Conservation (phyloP, 2,113 vertebrate genomes). For the Ivindomyrus marchei region DNA sequence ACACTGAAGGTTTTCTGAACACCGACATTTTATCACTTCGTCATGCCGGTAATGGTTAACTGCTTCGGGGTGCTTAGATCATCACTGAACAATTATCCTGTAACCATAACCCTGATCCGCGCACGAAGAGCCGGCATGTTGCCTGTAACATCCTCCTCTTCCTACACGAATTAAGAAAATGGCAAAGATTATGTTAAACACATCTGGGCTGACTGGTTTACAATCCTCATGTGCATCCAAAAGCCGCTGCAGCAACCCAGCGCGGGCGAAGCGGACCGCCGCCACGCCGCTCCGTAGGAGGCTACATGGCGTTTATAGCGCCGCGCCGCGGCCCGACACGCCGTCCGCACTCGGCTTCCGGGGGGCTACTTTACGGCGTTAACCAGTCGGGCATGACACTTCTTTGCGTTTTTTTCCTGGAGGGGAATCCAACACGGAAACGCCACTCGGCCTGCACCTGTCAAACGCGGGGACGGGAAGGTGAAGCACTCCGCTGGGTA, state of each 20-base stretch:
- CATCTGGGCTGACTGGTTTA: not conserved
- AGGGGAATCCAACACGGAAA: not conserved
- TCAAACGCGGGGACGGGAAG: conserved; percentile 14
- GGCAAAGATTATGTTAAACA: not conserved
- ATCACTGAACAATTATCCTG: not conserved
- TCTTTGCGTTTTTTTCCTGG: not conserved
- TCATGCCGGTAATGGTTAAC: not conserved
- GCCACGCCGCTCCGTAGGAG: not conserved
- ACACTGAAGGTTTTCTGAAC: not conserved
- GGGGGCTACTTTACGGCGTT: not conserved
- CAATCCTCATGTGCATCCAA: not conserved
- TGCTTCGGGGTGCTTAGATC: not conserved
- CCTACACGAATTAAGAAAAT: not conserved
- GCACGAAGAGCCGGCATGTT: not conserved
- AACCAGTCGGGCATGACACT: not conserved
- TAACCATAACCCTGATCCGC: not conserved
- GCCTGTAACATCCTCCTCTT: not conserved
- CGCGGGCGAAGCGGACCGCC: not conserved
- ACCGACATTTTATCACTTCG: no score
- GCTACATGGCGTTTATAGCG: not conserved
- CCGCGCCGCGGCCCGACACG: not conserved
- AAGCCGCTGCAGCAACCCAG: not conserved
- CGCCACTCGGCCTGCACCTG: conserved; percentile 24
- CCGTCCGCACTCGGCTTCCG: not conserved
- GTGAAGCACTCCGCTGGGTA: conserved; percentile 24